phyloP scores from a whole-genome alignment of 1,140 invertebrate genomes.

The Lucilia cuprina region DNA sequence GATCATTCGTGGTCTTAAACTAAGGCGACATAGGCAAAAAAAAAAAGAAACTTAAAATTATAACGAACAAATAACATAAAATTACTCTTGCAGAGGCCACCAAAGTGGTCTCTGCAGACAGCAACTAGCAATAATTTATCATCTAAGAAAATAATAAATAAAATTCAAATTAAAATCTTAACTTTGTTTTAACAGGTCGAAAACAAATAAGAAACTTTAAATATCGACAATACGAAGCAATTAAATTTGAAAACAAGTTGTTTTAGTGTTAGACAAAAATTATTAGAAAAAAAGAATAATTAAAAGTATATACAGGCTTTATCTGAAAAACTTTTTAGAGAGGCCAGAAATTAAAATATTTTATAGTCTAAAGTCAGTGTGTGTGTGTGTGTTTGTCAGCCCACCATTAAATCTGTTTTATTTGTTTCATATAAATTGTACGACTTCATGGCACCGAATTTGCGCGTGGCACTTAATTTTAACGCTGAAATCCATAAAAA shows the following conservation, averaged over 20 bases:
- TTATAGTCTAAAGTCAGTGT: neutral
- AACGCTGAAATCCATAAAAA: neutral
- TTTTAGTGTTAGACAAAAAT: neutral
- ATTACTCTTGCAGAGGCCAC: neutral
- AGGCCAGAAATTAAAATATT: neutral
- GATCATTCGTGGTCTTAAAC: neutral
- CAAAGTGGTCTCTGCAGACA: neutral
- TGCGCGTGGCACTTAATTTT: constrained; percentile 13
- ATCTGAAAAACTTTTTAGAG: neutral
- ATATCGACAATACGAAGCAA: neutral
- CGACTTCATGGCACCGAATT: constrained; percentile 10
- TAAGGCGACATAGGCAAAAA: neutral
- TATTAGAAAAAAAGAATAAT: neutral
- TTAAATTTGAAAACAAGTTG: neutral
- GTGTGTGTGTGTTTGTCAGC: neutral
- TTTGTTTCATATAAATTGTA: neutral
- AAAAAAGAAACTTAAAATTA: neutral
- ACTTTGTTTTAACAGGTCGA: neutral
- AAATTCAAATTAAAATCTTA: neutral
- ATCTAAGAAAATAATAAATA: neutral
- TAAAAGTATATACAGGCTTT: neutral
- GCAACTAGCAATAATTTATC: neutral
- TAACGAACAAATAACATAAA: too few species aligned
- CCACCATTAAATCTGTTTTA: neutral
- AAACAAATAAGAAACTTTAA: neutral